Evolutionary conservation across 2,888 invertebrate genomes (phyloP), one percentile per base, ranked within the genome.

Genomic region (Scaptomyza polygonia): DNA sequence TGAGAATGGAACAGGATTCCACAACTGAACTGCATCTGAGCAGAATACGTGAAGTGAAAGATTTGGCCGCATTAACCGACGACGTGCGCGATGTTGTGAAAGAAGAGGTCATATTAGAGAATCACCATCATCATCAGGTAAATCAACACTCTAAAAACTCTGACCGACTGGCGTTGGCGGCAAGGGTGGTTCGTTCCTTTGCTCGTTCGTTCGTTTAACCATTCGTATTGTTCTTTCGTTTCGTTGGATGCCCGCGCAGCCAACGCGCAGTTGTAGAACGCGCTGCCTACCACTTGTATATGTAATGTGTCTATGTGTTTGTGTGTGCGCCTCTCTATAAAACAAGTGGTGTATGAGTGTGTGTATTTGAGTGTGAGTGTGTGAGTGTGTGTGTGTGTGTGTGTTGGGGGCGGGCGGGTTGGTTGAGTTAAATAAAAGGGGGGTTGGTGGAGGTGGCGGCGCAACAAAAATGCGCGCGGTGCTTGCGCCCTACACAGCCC

Each of bases 1-100:
- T 77, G 77, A 84, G 81, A 75, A 90, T 90, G 90, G 90, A 90
- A 86, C 89, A 90, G 85, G 90, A 89, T 80, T 88, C 89, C 77
- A 58, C 81, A 55, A 82, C 88, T 68, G 90, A 90, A 64, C 81
- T 90, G 88, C 90, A 89, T 84, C 72, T 90, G 74, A 89, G 88
- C 72, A 89, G 90, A 85, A 89, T 90, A 81, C 89, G 89, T 70
- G 89, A 89, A 77, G 88, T 89, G 64, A 89, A 89, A 79, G 89
- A 88, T 58, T 80, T 89, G 72, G 80, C 85, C 69, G 83, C 81
- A 65, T 79, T 89, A 64, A 79, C 79, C 71, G 89, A 89, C 61
- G 90, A 89, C 59, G 87, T 88, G 75, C 89, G 89, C 67, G 89
- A 89, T 73, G 88, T 89, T 57, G 90, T 89, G 44, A 90, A 90